Evolutionary conservation across 1,140 invertebrate genomes (phyloP).

Genomic region (Lepidurus packardi): DNA sequence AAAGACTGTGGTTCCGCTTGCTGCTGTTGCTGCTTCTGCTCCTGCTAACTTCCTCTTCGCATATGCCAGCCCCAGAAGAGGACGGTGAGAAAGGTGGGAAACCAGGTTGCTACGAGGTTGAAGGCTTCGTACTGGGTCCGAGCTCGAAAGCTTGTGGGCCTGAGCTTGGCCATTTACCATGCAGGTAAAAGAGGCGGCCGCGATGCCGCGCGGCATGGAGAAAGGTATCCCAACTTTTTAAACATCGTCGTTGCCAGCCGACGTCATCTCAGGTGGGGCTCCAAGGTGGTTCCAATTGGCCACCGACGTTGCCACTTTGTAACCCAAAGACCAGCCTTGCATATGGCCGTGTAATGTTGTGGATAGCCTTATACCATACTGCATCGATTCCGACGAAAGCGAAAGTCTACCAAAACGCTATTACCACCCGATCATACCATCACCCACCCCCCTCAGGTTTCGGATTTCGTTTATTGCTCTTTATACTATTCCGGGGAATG

Average conservation of each 20-base stretch:
- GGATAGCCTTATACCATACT: no score
- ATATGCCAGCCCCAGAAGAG: not conserved
- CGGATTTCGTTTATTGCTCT: no score
- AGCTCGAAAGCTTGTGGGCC: not conserved
- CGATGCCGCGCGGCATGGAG: not conserved
- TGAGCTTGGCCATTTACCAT: not conserved
- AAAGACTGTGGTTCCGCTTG: not conserved
- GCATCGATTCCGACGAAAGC: no score
- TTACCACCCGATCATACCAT: no score
- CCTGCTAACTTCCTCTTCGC: not conserved
- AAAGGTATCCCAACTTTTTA: conserved; percentile 16
- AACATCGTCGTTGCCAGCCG: not conserved
- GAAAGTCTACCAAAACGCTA: no score
- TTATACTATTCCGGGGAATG: no score
- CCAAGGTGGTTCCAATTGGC: conserved; percentile 20
- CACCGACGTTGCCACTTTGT: conserved; percentile 1
- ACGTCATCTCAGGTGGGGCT: conserved; percentile 20
- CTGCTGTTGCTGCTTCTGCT: conserved; percentile 5
- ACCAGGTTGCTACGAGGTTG: not conserved
- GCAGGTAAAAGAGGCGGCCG: conserved; percentile 12
- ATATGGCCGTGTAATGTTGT: not conserved
- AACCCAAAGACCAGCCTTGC: not conserved
- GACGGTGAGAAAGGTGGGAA: not conserved
- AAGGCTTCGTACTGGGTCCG: not conserved
- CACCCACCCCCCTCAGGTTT: no score